phyloP scores from a whole-genome alignment of 2,888 invertebrate genomes.

The Ligdia adustata region DNA sequence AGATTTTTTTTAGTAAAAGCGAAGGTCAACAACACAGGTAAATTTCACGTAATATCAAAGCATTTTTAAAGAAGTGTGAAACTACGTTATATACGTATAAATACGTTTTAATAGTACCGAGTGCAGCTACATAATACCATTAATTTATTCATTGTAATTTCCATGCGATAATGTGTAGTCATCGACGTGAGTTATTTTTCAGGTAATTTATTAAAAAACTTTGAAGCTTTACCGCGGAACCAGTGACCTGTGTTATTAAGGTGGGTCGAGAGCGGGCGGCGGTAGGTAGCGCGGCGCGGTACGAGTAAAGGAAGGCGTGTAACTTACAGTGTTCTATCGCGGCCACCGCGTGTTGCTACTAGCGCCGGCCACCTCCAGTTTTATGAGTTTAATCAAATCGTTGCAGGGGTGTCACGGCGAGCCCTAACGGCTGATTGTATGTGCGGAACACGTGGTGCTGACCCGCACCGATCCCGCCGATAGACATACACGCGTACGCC shows the following conservation, averaged over 20 bases:
- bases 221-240: constrained; percentile 69
- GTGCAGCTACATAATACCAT: too few species aligned
- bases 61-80: too few species aligned
- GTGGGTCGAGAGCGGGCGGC: constrained; percentile 56
- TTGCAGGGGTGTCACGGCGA: constrained; percentile 70
- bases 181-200: constrained; percentile 7
- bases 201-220: constrained; percentile 25
- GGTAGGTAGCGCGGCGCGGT: constrained; percentile 55
- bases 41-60: too few species aligned
- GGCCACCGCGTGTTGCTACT: constrained; percentile 30
- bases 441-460: constrained; percentile 67
- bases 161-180: constrained; percentile 3
- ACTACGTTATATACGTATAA: too few species aligned
- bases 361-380: constrained; percentile 61
- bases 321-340: constrained; percentile 30
- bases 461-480: constrained; percentile 52
- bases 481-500: constrained; percentile 46
- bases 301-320: constrained; percentile 56
- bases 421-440: constrained; percentile 71
- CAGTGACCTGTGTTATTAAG: constrained; percentile 81
- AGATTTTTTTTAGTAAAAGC: too few species aligned
- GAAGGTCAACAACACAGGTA: too few species aligned
- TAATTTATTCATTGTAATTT: background rate
- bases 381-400: constrained; percentile 81
- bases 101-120: too few species aligned